Base-by-base conservation (phyloP, 2,113 vertebrate genomes). In the Laticauda laticaudata region DNA sequence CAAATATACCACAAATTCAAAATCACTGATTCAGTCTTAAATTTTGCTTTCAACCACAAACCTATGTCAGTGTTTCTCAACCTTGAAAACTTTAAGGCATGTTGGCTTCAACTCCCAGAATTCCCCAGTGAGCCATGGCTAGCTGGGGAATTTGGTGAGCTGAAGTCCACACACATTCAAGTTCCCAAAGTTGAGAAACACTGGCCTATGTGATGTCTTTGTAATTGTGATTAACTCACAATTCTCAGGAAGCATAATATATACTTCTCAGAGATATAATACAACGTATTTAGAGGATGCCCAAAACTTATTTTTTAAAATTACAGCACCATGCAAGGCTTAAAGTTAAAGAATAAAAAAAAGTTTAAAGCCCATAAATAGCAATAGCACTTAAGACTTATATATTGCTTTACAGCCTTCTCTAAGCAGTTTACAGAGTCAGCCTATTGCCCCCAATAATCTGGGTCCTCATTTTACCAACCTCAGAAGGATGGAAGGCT, bases 11-110 rank as follows among this genome's bases (percentile, higher is more conserved):
- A 34, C 24, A 43, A 61, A 86, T 20, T 29, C 45, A 54, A 64
- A 89, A 53, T 39, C 18, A 93, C 12, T 53, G 45, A 18, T 69
- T 29, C 2, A 8, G 18, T 26, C 51, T 94, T 93, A 91, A 11
- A 8, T 0, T 86, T 0, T 0, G 53, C 51, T 75, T 86, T 20
- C 43, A 81, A n/a, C 12, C 51, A 39, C 48, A 45, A 89, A 11
- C 29, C 7, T 39, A 48, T 3, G 26, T 64, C 59, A 64, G 24
- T 64, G 3, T 64, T 64, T 64, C 26, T 29, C 26, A 61, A 61
- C 3, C 59, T 61, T 61, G 18, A 15, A 20, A 21, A 56, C 18
- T 56, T 56, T 56, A 56, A 56, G 55, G 55, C 55, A 56, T 56
- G 55, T 5, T 20, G 55, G 5, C 18, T 56, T 56, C 55, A 56